A percentile compares a stretch with the other conserved stretches of the same genome.
Conservation (phyloP, 1,140 invertebrate species). For the Drosophila mojavensis region DNA sequence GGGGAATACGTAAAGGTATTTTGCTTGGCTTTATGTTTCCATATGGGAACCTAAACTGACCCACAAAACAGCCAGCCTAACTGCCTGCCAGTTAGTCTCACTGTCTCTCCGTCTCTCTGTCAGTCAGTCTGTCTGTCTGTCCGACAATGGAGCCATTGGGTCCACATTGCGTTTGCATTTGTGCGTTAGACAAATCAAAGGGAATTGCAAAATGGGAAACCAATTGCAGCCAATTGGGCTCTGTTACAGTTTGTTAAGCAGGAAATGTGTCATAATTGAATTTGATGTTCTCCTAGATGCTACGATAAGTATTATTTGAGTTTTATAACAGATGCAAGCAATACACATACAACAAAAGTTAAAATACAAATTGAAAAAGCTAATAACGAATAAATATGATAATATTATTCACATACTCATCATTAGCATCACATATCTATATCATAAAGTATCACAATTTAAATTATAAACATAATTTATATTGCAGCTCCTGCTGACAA, state of each 20-base stretch:
- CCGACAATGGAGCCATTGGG: slow-evolving; percentile 1
- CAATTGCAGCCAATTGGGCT: slow-evolving; percentile 6
- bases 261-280: slow-evolving; percentile 13
- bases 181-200: slow-evolving; percentile 8
- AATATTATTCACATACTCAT: too few relatives aligned
- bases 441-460: too few relatives aligned
- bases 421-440: too few relatives aligned
- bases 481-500: too few relatives aligned
- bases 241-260: slow-evolving; percentile 1
- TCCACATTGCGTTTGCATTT: slow-evolving; percentile 15
- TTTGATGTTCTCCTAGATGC: background rate
- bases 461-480: too few relatives aligned
- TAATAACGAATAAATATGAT: too few relatives aligned
- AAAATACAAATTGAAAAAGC: too few relatives aligned
- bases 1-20: slow-evolving; percentile 57
- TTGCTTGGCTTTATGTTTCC: slow-evolving; percentile 39
- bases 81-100: background rate
- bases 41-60: slow-evolving; percentile 16
- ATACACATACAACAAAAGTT: too few relatives aligned
- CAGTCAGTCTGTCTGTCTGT: background rate
- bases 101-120: too few relatives aligned
- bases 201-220: slow-evolving; percentile 8
- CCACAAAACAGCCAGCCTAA: background rate
- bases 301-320: background rate
- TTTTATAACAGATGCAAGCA: too few relatives aligned